Evolutionary conservation across 2,113 vertebrate genomes (phyloP).

Genomic region (Phrynocephalus versicolor): DNA sequence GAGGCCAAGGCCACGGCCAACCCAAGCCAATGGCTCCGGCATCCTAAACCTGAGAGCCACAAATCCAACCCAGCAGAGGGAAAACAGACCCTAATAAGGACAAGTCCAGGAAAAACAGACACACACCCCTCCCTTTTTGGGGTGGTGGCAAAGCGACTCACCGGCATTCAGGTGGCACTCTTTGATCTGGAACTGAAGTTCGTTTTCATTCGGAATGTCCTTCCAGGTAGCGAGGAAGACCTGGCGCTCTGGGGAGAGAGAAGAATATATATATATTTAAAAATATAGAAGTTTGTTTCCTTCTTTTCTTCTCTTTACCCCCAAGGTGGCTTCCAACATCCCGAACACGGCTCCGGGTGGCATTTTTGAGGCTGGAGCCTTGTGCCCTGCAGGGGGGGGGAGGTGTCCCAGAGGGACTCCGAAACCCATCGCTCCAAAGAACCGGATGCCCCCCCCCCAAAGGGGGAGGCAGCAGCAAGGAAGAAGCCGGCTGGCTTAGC

Average conservation of each 20-base stretch:
- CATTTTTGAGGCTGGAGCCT: too few relatives aligned
- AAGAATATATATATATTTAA: too few relatives aligned
- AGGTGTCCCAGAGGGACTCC: not conserved
- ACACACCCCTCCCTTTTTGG: accelerated
- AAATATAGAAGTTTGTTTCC: not conserved
- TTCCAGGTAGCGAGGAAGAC: slow-evolving; percentile 99
- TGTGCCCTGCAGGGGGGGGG: too few relatives aligned
- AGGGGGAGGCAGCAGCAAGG: not conserved
- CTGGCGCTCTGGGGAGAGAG: slow-evolving; percentile 85
- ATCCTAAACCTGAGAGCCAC: not conserved
- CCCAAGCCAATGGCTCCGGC: not conserved
- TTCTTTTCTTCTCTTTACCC: not conserved
- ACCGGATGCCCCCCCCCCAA: not conserved
- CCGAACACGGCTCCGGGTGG: too few relatives aligned
- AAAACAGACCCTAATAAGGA: too few relatives aligned
- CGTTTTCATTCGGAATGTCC: slow-evolving; percentile 98
- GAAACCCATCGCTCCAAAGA: not conserved
- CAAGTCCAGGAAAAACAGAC: too few relatives aligned
- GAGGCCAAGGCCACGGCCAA: not conserved
- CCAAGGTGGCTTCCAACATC: too few relatives aligned
- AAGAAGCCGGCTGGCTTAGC: too few relatives aligned
- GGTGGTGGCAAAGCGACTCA: too few relatives aligned
- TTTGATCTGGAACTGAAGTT: slow-evolving; percentile 99
- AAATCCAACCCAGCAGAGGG: not conserved
- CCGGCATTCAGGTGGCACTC: slow-evolving; percentile 97